A percentile compares a stretch with the other conserved stretches of the same genome.
phyloP scores from a whole-genome alignment of 2,888 invertebrate species.

The Bembecia ichneumoniformis region DNA sequence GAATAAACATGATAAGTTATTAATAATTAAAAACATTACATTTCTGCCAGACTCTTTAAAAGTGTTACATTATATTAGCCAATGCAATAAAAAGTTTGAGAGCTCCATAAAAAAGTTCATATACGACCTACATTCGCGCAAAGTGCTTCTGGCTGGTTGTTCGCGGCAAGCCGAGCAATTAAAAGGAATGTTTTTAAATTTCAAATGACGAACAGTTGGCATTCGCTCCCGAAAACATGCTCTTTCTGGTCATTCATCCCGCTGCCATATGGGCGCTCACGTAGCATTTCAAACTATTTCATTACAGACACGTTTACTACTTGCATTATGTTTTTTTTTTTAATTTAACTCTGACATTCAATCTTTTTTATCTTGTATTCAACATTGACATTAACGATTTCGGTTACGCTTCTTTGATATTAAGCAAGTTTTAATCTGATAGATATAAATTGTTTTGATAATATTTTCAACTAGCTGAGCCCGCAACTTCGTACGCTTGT shows the following conservation, averaged over 20 bases:
- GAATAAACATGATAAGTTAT: neutral
- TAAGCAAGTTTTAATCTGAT: no score
- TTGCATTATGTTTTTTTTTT: constrained; percentile 23
- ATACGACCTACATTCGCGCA: constrained; percentile 12
- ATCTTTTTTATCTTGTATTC: neutral
- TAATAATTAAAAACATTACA: neutral
- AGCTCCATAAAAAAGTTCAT: constrained; percentile 7
- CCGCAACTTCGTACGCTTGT: no score
- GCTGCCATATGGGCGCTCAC: constrained; percentile 53
- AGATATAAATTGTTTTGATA: no score
- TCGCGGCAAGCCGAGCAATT: constrained; percentile 21
- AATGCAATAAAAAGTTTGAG: constrained; percentile 8
- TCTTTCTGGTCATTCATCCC: constrained; percentile 61
- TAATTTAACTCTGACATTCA: no score
- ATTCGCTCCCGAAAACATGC: constrained; percentile 38
- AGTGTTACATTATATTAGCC: no score
- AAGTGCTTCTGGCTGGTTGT: constrained; percentile 16
- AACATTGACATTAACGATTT: no score
- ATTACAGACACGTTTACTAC: constrained; percentile 49
- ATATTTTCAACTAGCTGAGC: no score
- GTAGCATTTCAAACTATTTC: constrained; percentile 23
- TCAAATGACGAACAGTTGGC: constrained; percentile 38
- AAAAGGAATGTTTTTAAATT: constrained; percentile 28
- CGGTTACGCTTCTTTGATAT: no score
- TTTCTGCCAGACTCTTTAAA: no score